A percentile compares a stretch with the other conserved stretches of the same genome.
phyloP scores from a whole-genome alignment of 2,888 invertebrate species.

The Meiosimyza platycephala region DNA sequence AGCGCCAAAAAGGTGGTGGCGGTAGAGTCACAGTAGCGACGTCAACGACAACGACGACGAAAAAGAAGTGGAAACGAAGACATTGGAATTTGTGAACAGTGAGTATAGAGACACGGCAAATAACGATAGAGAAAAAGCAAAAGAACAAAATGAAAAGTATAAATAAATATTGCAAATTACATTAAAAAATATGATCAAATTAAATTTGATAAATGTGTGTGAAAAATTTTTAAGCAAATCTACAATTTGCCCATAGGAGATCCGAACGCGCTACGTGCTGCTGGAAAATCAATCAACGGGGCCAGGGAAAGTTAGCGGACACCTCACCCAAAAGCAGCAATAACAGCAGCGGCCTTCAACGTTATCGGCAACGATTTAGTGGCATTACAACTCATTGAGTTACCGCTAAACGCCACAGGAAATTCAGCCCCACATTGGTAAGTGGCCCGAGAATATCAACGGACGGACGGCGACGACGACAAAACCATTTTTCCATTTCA shows the following conservation, averaged over 20 bases:
- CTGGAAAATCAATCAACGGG: slow-evolving; percentile 59
- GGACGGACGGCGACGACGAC: no score
- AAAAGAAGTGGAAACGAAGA: slow-evolving; percentile 48
- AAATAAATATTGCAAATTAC: slow-evolving; percentile 48
- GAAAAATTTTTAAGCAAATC: slow-evolving; percentile 17
- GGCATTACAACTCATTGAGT: no score
- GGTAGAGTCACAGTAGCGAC: slow-evolving; percentile 40
- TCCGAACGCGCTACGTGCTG: slow-evolving; percentile 25
- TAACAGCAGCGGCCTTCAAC: neutral
- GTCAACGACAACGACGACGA: slow-evolving; percentile 43
- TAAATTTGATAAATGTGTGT: slow-evolving; percentile 21
- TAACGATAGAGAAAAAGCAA: slow-evolving; percentile 52
- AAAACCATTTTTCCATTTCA: no score
- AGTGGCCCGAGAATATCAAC: no score
- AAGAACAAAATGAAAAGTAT: slow-evolving; percentile 52
- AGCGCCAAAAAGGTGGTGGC: slow-evolving; percentile 43
- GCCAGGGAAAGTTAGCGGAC: slow-evolving; percentile 29
- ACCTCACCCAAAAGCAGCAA: slow-evolving; percentile 23
- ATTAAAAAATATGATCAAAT: slow-evolving; percentile 43
- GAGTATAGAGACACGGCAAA: slow-evolving; percentile 47
- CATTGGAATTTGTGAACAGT: slow-evolving; percentile 57
- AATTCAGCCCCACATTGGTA: no score
- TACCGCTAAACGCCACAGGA: no score
- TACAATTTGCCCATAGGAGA: slow-evolving; percentile 11
- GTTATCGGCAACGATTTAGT: slow-evolving; percentile 1